Base-by-base conservation (phyloP, 2,797 vertebrate species). In the Anniella stebbinsi region DNA sequence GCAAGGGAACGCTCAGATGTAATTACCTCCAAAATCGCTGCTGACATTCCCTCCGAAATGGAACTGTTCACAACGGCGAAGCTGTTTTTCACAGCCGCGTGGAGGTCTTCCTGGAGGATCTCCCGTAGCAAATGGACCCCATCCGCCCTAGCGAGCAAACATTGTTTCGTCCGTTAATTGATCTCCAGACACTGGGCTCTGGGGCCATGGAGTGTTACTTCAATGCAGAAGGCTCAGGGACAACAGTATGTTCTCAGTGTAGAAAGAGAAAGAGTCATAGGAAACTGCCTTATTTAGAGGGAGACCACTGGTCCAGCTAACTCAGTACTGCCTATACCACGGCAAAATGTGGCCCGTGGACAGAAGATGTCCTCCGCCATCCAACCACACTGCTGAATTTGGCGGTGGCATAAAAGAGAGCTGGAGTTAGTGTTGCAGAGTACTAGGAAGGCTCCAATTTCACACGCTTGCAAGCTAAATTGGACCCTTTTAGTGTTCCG, bases 11-110 rank as follows among this genome's bases (percentile, higher is more conserved):
- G 0, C 18, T 12, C 2, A 7, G 38, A 36, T 28, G 38, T 2
- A 12, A 89, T 96, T 97, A 99, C 99, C 99, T 99, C 99, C 93
- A 99, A 97, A 92, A 99, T 96, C 80, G 98, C 98, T 0, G 98
- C 98, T 0, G 99, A 99, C 99, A 99, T 99, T 89, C 99, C 99
- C 94, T 99, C 99, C 0, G 99, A 99, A 92, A 97, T 3, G 0
- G 99, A 99, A 96, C 98, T 98, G 97, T 99, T 99, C 87, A 99
- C 98, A 93, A 99, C 89, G 0, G 98, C 98, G 67, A 97, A 98
- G 92, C 98, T 97, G 82, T 94, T 97, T 94, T 94, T 97, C 95
- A 99, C 90, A 13, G 96, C 97, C 0, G 98, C 98, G 0, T 99
- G 99, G 2, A 99, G 98, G 92, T 99, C 98, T 85, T 93, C 97